phyloP scores from a whole-genome alignment of 2,888 invertebrate species.

The Yponomeuta malinellus region DNA sequence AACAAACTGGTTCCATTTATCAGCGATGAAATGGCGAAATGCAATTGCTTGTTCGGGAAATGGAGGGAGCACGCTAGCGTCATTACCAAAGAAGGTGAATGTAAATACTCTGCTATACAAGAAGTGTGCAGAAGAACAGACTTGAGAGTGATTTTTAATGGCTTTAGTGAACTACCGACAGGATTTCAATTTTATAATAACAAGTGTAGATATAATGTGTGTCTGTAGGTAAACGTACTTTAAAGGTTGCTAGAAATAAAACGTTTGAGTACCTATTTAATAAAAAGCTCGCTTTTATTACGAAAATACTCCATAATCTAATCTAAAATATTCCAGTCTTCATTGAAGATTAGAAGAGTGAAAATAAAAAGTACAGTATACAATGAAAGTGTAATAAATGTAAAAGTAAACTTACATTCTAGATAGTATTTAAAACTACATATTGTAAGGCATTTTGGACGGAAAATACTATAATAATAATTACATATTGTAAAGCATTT shows the following conservation, averaged over 20 bases:
- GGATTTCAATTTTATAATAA: constrained; percentile 52
- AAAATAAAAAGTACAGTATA: not conserved
- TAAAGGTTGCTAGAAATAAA: not conserved
- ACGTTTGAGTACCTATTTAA: constrained; percentile 20
- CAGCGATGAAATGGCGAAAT: constrained; percentile 50
- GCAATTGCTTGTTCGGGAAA: constrained; percentile 61
- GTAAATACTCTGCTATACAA: constrained; percentile 34
- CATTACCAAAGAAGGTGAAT: constrained; percentile 45
- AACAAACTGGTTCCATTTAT: constrained; percentile 43
- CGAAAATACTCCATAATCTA: constrained; percentile 20
- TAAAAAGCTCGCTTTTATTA: constrained; percentile 18
- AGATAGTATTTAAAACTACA: not conserved
- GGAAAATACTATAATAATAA: not conserved
- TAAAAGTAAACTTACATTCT: not conserved
- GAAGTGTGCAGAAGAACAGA: constrained; percentile 53
- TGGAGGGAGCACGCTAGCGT: constrained; percentile 56
- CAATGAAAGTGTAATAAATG: not conserved
- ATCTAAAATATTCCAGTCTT: constrained; percentile 18
- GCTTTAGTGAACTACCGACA: constrained; percentile 44
- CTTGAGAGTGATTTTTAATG: constrained; percentile 45
- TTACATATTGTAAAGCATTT: not conserved
- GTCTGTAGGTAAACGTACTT: too few relatives aligned
- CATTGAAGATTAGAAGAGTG: not conserved
- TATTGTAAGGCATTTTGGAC: not conserved
- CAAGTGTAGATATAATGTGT: constrained; percentile 9